Evolutionary conservation across 2,888 invertebrate genomes (phyloP).

Genomic region (Hololepta plana): DNA sequence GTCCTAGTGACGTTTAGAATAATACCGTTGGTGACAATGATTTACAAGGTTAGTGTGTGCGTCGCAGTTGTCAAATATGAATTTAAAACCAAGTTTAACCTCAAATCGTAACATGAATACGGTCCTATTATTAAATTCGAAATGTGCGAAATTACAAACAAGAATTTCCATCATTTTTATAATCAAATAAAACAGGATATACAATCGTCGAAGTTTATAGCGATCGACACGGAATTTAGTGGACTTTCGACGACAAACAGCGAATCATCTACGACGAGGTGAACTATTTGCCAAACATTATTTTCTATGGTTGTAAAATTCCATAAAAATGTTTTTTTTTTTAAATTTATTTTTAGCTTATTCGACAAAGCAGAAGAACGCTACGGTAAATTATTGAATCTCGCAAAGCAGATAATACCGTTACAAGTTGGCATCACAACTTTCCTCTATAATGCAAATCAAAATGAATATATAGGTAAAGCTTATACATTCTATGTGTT

Average conservation of each 20-base stretch:
- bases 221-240: conserved; percentile 60
- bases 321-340: conserved; percentile 1
- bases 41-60: too few relatives aligned
- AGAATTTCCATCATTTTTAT: conserved; percentile 39
- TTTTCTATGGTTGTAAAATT: background rate
- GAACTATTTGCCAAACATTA: background rate
- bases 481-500: conserved; percentile 51
- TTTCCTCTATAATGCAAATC: conserved; percentile 37
- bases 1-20: too few relatives aligned
- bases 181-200: conserved; percentile 36
- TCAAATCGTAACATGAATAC: too few relatives aligned
- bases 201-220: conserved; percentile 39
- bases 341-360: conserved; percentile 28
- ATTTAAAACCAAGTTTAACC: conserved; percentile 1
- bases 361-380: conserved; percentile 36
- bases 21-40: too few relatives aligned
- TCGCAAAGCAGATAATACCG: conserved; percentile 35
- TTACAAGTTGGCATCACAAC: conserved; percentile 52
- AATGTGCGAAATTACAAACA: conserved; percentile 43
- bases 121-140: conserved; percentile 1
- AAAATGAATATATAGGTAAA: conserved; percentile 38
- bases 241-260: too few relatives aligned
- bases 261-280: too few relatives aligned
- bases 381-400: conserved; percentile 32
- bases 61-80: conserved; percentile 1